These are phyloP conservation scores for Rhodeus uyekii DNA, from an alignment of 2,797 vertebrate species.

Conservation along the genomic window DNA sequence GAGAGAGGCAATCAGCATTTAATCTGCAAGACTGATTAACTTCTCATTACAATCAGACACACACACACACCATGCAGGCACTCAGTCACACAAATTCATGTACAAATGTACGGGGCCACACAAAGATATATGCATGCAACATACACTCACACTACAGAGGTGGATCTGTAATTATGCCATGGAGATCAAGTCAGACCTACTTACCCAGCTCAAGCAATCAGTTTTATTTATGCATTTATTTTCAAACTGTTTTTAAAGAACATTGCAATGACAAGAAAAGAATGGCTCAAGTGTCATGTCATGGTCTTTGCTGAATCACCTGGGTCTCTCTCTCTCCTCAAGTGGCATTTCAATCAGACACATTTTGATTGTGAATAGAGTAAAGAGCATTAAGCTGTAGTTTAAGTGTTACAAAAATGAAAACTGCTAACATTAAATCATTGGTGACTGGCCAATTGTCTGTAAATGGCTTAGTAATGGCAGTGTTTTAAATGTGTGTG, in stretches of 20 bases:
- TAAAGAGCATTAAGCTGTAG: neutral
- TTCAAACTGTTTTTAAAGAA: conserved; percentile 33
- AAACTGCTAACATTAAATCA: neutral
- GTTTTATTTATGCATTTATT: conserved; percentile 31
- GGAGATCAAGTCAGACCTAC: conserved; percentile 18
- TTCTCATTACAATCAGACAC: conserved; percentile 68
- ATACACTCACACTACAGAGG: conserved; percentile 26
- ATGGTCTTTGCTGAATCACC: neutral
- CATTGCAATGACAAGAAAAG: neutral
- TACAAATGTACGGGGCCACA: neutral
- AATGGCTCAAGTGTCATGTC: conserved; percentile 5
- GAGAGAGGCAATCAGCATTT: conserved; percentile 67
- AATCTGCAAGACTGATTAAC: conserved; percentile 79
- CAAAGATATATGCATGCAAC: neutral
- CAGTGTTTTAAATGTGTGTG: neutral
- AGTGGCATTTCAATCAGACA: neutral
- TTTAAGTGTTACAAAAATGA: neutral
- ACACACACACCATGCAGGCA: conserved; percentile 43
- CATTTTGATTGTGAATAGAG: conserved; percentile 42
- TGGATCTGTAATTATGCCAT: conserved; percentile 30
- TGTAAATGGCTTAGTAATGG: neutral
- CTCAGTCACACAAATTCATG: conserved; percentile 33
- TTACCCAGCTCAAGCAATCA: conserved; percentile 15
- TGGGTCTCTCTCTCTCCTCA: neutral
- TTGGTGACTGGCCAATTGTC: neutral